phyloP scores from a whole-genome alignment of 1,140 invertebrate species.

The Phthorimaea operculella region DNA sequence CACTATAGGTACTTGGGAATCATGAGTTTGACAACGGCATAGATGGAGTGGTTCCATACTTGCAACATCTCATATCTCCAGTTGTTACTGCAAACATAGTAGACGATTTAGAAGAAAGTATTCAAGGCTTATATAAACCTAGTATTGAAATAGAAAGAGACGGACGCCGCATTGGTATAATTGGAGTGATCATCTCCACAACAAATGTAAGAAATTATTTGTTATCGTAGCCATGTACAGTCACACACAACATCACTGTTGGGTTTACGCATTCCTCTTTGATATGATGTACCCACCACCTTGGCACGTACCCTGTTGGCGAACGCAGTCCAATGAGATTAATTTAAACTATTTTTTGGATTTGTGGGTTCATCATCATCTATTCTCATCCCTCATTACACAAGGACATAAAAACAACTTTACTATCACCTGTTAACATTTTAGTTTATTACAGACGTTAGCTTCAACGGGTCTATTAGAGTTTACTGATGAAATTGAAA shows the following conservation, averaged over 20 bases:
- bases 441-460: constrained; percentile 60
- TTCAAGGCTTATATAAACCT: constrained; percentile 72
- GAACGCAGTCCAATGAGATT: too few relatives aligned
- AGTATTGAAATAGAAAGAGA: constrained; percentile 71
- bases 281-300: too few relatives aligned
- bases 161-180: constrained; percentile 80
- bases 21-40: constrained; percentile 90
- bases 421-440: neutral
- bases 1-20: constrained; percentile 82
- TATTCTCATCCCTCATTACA: too few relatives aligned
- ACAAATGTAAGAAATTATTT: constrained; percentile 71
- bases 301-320: too few relatives aligned
- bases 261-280: too few relatives aligned
- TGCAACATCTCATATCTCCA: constrained; percentile 72
- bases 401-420: neutral
- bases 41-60: constrained; percentile 78
- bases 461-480: constrained; percentile 70
- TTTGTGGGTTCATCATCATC: too few relatives aligned
- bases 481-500: constrained; percentile 75
- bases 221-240: neutral
- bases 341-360: too few relatives aligned
- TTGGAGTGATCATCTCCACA: constrained; percentile 81
- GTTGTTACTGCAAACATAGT: constrained; percentile 83
- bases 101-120: constrained; percentile 72
- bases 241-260: too few relatives aligned